phyloP scores from a whole-genome alignment of 2,797 vertebrate species.

The Myotis myotis region DNA sequence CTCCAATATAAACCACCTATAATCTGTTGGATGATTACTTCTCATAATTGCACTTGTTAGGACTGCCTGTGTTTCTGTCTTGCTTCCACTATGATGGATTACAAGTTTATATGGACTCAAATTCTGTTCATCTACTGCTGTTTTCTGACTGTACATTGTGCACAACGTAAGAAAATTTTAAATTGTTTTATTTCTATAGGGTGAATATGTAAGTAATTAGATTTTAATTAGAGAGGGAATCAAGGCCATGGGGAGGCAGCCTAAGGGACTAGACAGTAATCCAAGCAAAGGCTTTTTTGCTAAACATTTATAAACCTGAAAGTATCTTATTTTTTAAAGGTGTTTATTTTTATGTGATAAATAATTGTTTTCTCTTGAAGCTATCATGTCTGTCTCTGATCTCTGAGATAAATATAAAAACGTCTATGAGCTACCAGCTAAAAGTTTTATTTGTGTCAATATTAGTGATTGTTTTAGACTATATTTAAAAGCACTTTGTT shows the following conservation, averaged over 20 bases:
- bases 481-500: conserved; percentile 5
- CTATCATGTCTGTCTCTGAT: neutral
- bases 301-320: conserved; percentile 33
- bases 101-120: neutral
- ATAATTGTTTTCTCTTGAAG: conserved; percentile 12
- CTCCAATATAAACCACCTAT: neutral
- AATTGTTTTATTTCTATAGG: conserved; percentile 45
- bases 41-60: neutral
- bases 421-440: neutral
- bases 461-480: neutral
- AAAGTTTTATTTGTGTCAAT: neutral
- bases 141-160: neutral
- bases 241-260: neutral
- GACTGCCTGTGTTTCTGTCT: neutral
- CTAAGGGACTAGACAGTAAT: neutral
- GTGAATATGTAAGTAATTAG: neutral
- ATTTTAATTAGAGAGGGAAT: neutral
- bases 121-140: conserved; percentile 58
- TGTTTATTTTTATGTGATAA: neutral
- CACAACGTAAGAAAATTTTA: conserved; percentile 70
- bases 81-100: conserved; percentile 40
- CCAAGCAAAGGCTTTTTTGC: neutral
- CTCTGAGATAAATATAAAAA: conserved; percentile 38
- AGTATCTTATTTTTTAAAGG: neutral
- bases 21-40: neutral